These are phyloP conservation scores for Hirtodrosophila trivittata DNA, from an alignment of 2,888 invertebrate genomes.

Conservation along the genomic window DNA sequence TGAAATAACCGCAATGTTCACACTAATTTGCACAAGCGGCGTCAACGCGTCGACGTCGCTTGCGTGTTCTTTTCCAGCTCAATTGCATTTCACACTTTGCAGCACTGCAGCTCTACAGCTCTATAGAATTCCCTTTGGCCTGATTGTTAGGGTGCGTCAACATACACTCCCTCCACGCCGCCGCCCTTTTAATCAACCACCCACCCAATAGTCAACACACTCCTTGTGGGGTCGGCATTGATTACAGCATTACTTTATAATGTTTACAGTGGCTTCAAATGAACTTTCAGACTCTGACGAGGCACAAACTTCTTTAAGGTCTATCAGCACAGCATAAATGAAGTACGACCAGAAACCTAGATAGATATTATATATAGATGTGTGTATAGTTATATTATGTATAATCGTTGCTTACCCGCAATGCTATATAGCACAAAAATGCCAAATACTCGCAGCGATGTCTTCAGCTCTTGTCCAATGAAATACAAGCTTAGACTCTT, in stretches of 20 bases:
- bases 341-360: constrained; percentile 57
- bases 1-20: constrained; percentile 59
- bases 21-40: constrained; percentile 70
- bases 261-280: constrained; percentile 1
- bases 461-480: accelerated
- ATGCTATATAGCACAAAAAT: constrained; percentile 11
- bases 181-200: background rate
- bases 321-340: constrained; percentile 21
- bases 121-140: constrained; percentile 22
- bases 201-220: background rate
- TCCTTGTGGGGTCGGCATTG: constrained; percentile 12
- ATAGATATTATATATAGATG: background rate
- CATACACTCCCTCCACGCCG: background rate
- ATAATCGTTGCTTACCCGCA: constrained; percentile 37
- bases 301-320: no score
- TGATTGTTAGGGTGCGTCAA: constrained; percentile 17
- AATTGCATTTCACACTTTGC: constrained; percentile 63
- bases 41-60: constrained; percentile 38
- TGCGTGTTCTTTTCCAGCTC: constrained; percentile 64
- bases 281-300: background rate
- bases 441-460: accelerated
- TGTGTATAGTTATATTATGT: background rate
- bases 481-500: constrained; percentile 10
- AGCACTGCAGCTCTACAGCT: constrained; percentile 20
- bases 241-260: constrained; percentile 16